Conservation (phyloP, 2,113 vertebrate genomes). For the Eleginops maclovinus region DNA sequence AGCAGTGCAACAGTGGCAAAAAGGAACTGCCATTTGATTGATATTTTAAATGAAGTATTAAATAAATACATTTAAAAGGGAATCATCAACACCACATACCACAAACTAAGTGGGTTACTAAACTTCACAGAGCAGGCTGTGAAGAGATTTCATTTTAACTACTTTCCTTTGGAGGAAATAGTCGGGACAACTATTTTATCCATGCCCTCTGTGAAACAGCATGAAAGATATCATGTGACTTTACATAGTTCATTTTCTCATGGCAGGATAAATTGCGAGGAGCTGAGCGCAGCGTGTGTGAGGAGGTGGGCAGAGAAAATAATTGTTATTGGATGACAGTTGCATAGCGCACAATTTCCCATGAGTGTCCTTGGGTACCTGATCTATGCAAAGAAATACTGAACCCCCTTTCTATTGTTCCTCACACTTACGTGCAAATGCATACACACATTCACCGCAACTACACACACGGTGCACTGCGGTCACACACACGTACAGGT, state of each 20-base stretch:
- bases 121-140: too few relatives aligned
- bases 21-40: too few relatives aligned
- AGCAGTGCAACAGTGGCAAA: too few relatives aligned
- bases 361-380: constrained; percentile 77
- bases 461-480: constrained; percentile 39
- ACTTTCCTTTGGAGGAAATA: neutral
- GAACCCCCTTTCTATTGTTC: constrained; percentile 63
- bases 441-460: constrained; percentile 20
- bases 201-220: constrained; percentile 34
- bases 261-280: constrained; percentile 50
- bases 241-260: constrained; percentile 64
- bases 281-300: constrained; percentile 53
- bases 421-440: constrained; percentile 46
- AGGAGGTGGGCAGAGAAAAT: constrained; percentile 55
- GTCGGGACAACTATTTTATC: constrained; percentile 37
- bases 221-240: constrained; percentile 37
- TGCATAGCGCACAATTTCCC: constrained; percentile 74
- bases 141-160: neutral
- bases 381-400: constrained; percentile 74
- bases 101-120: neutral
- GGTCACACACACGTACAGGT: constrained; percentile 66
- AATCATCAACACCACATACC: neutral
- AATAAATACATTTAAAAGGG: constrained; percentile 3
- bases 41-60: neutral
- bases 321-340: constrained; percentile 61